Evolutionary conservation across 53 echinoderm and acorn worm genomes (phyloP), one percentile per base, ranked within the genome.

Genomic region (Holothuria scabra): DNA sequence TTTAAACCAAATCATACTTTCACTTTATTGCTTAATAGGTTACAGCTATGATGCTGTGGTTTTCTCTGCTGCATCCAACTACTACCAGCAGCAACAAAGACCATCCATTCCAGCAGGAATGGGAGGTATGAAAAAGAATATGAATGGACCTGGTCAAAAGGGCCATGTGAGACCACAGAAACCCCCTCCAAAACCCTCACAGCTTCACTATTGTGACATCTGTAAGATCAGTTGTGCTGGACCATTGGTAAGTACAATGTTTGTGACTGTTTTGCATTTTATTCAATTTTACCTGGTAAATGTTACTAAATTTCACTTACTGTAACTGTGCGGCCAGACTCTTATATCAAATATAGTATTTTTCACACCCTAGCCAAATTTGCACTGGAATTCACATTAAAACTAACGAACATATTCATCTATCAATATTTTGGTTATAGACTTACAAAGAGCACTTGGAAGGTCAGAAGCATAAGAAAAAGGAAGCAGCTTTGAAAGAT

Each of bases 191-290:
- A 94, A 94, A 46, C 92, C 87, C 62, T 90, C 99, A 26, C 99
- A 99, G 89, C 89, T 99, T 1, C 99, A 99, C 65, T 99, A 99
- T 86, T 99, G 99, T 78, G 99, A 94, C 48, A 90, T 99, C 65
- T 99, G 99, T 80, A 99, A 99, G 92, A 99, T 99, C 84, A 99
- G 99, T 86, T 99, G 99, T 84, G 99, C 99, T 85, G 99, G 99
- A 49, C 99, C 99, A 13, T 89, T 90, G 93, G 99, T 99, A 85
- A 81, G 90, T 44, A 5, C 4, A 23, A n/a, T 13, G 32, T 52
- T 14, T 41, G 41, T 10, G 6, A 3, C 41, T 41, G 41, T 35
- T 35, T 41, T 41, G 7, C 41, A 41, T 41, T 5, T 2, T 6
- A 41, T 3, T 6, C 41, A 41, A 10, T 41, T 8, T 41, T 41